Base-by-base conservation (phyloP, 2,888 invertebrate genomes). In the Caenorhabditis sp. region DNA sequence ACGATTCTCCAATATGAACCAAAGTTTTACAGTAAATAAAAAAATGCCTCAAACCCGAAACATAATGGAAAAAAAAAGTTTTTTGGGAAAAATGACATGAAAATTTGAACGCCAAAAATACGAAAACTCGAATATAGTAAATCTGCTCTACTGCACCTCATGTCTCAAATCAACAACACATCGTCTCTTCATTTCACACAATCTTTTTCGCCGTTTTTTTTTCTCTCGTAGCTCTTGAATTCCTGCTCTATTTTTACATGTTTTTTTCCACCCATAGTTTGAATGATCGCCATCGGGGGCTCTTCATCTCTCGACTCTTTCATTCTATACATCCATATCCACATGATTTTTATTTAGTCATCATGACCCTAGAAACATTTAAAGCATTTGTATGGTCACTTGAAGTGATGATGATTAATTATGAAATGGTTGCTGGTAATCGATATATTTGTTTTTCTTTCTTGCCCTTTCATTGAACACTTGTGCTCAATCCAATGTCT, bases 371-470 rank as follows among this genome's bases (percentile, higher is more conserved):
- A 31, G 31, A 31, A 31, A 31, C 31, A 31, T 7, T 31, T 10
- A 7, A 4, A 31, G 31, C 31, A 31, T 10, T 31, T 10, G 5
- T 31, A 7, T 4, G 4, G 31, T 10, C 31, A 31, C 5, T 31
- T 31, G 31, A 10, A 31, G 10, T 31, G 31, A 10, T 31, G 31
- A 10, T 31, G 31, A 31, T 31, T 31, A 31, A 31, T 27, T 27
- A 27, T 23, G 12, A 56, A 56, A 56, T n/a, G 14, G 3, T n/a
- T 56, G 10, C 3, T 17, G 17, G 25, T 25, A 56, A 27, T 56
- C 27, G 26, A 27, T 56, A 56, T 56, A 20, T 56, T 56, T 56
- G 56, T 56, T 27, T 56, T 56, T 31, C 31, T 7, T 31, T n/a
- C 31, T 2, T 56, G 5, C 25, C 12, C 3, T 26, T 26, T 56